phyloP scores from a whole-genome alignment of 2,113 vertebrate species.

The Gadus macrocephalus region DNA sequence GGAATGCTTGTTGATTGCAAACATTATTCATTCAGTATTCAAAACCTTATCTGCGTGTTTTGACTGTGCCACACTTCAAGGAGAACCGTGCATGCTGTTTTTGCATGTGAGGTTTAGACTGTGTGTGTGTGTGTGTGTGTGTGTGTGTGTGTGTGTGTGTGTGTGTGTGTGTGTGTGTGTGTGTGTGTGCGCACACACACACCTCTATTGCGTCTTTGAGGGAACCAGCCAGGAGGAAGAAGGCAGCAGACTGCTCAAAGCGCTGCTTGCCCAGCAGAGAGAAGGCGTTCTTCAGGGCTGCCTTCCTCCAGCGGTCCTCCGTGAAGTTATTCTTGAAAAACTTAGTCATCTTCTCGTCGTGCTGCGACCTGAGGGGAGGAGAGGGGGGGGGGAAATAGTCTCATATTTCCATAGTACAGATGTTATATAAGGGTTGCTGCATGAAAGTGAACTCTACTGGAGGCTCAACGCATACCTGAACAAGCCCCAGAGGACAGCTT shows the following conservation, averaged over 20 bases:
- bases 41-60: constrained; percentile 50
- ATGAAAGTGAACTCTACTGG: not conserved
- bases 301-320: constrained; percentile 96
- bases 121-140: not conserved
- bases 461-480: constrained; percentile 76
- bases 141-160: not conserved
- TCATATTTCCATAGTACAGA: not conserved
- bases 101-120: constrained; percentile 49
- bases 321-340: constrained; percentile 98
- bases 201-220: constrained; percentile 98
- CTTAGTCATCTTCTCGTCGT: constrained; percentile 96
- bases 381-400: not conserved
- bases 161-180: constrained; percentile 18
- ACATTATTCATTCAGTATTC: constrained; percentile 1
- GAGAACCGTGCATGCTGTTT: constrained; percentile 41
- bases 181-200: constrained; percentile 17
- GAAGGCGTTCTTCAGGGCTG: constrained; percentile 97
- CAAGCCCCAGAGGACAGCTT: constrained; percentile 95
- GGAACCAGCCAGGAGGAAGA: constrained; percentile 95
- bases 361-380: constrained; percentile 82
- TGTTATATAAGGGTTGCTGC: not conserved
- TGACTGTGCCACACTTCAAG: constrained; percentile 52
- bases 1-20: too few species aligned
- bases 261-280: constrained; percentile 96
- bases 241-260: constrained; percentile 96